Percentiles rank a stretch among this genome's conserved stretches.
Evolutionary conservation across 2,113 vertebrate genomes (phyloP).

Genomic region (Xenopus borealis): DNA sequence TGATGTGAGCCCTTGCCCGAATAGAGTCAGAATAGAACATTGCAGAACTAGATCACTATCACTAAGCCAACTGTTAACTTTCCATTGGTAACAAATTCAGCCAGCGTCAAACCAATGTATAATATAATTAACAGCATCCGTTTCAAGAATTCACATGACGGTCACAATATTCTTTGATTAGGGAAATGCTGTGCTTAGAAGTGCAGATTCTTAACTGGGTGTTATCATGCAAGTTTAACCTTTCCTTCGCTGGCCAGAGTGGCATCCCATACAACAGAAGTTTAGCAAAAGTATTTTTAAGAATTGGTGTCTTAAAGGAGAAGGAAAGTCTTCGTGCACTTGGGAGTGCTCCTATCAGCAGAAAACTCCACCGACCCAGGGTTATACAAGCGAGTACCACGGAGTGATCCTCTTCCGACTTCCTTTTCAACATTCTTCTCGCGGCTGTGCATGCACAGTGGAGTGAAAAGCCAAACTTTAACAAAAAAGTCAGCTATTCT

Average conservation of each 20-base stretch:
- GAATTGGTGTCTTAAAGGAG: no score
- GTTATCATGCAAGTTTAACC: slow-evolving; percentile 40
- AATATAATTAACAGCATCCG: slow-evolving; percentile 38
- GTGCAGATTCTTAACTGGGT: slow-evolving; percentile 35
- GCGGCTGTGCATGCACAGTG: no score
- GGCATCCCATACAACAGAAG: no score
- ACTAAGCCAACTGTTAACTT: slow-evolving; percentile 34
- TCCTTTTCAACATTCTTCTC: no score
- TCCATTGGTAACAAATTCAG: slow-evolving; percentile 20
- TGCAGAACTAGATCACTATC: slow-evolving; percentile 15
- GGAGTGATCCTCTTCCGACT: no score
- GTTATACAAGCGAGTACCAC: no score
- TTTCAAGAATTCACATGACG: slow-evolving; percentile 42
- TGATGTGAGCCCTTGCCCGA: slow-evolving; percentile 4
- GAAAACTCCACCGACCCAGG: no score
- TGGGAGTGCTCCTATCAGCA: no score
- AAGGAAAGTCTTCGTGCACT: no score
- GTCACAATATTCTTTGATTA: slow-evolving; percentile 35
- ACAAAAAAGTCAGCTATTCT: no score
- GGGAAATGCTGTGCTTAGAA: slow-evolving; percentile 39
- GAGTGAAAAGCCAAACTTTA: no score
- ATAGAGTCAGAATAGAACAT: slow-evolving; percentile 4
- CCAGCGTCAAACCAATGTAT: slow-evolving; percentile 28
- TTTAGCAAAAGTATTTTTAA: no score
- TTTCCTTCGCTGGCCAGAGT: not conserved